A percentile compares a stretch with the other conserved stretches of the same genome.
phyloP scores from a whole-genome alignment of 1,140 invertebrate genomes.

The Lasioglossum albipes region DNA sequence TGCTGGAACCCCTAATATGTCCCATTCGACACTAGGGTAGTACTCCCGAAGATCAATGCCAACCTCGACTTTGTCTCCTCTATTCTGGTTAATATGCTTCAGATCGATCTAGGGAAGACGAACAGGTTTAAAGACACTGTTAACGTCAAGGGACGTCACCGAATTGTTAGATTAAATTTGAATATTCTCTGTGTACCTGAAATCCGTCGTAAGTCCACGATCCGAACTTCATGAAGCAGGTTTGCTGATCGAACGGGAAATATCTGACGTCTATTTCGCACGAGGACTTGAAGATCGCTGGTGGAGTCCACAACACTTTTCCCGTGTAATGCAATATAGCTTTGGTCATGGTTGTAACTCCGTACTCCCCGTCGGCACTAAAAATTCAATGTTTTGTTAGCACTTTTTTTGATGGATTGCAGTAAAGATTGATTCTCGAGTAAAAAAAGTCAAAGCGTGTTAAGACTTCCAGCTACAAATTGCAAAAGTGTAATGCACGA shows the following conservation, averaged over 20 bases:
- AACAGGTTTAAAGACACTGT: too few relatives aligned
- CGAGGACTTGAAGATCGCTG: slow-evolving; percentile 98
- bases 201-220: slow-evolving; percentile 99
- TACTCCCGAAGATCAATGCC: slow-evolving; percentile 96
- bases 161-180: background rate
- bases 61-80: slow-evolving; percentile 89
- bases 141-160: too few relatives aligned
- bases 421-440: too few relatives aligned
- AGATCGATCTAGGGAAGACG: slow-evolving; percentile 88
- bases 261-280: slow-evolving; percentile 98
- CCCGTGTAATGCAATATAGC: slow-evolving; percentile 94
- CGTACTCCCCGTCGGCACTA: slow-evolving; percentile 98
- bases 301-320: slow-evolving; percentile 94
- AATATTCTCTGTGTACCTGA: slow-evolving; percentile 82
- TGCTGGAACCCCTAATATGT: slow-evolving; percentile 95
- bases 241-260: slow-evolving; percentile 98
- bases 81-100: slow-evolving; percentile 92
- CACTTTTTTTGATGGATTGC: too few relatives aligned
- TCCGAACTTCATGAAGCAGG: slow-evolving; percentile 97
- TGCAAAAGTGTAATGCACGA: too few relatives aligned
- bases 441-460: too few relatives aligned
- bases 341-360: slow-evolving; percentile 98
- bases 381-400: slow-evolving; percentile 48
- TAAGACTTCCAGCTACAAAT: too few relatives aligned
- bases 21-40: slow-evolving; percentile 98